These are phyloP conservation scores for Rhodophaea formosa DNA, from an alignment of 2,888 invertebrate genomes.

Conservation along the genomic window DNA sequence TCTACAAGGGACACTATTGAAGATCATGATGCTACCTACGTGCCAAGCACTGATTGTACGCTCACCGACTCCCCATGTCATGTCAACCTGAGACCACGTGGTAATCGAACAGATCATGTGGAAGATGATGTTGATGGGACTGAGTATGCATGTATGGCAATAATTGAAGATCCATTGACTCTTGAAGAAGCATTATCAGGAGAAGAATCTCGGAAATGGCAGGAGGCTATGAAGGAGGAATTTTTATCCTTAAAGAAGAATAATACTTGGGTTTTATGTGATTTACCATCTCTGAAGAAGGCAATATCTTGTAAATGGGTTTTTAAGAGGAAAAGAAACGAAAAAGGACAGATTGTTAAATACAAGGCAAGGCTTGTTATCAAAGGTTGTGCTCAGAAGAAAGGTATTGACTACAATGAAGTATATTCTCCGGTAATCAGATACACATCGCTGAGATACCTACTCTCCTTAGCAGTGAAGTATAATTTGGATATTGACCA, in stretches of 20 bases:
- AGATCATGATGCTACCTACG: neutral
- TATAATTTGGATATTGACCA: slow-evolving; percentile 18
- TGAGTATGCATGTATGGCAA: neutral
- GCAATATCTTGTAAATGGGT: slow-evolving; percentile 33
- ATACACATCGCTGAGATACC: slow-evolving; percentile 19
- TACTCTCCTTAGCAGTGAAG: neutral
- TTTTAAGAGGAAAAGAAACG: slow-evolving; percentile 31
- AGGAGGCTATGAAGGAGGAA: slow-evolving; percentile 11
- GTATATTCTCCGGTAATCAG: slow-evolving; percentile 23
- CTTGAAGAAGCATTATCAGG: slow-evolving; percentile 12
- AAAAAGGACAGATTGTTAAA: slow-evolving; percentile 26
- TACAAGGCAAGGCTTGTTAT: slow-evolving; percentile 26
- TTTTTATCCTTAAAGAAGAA: slow-evolving; percentile 9
- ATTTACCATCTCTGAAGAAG: slow-evolving; percentile 15
- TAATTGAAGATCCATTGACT: slow-evolving; percentile 12
- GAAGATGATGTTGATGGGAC: neutral
- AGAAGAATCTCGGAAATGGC: slow-evolving; percentile 9
- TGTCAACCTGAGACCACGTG: slow-evolving; percentile 1
- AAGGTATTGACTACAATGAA: slow-evolving; percentile 24
- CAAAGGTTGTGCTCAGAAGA: slow-evolving; percentile 20
- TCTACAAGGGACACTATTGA: neutral
- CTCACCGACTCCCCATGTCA: neutral
- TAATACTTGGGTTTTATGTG: slow-evolving; percentile 9
- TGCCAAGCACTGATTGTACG: neutral
- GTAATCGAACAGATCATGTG: neutral